Conservation (phyloP, 2,113 vertebrate genomes). For the Orthochromis indermauri region DNA sequence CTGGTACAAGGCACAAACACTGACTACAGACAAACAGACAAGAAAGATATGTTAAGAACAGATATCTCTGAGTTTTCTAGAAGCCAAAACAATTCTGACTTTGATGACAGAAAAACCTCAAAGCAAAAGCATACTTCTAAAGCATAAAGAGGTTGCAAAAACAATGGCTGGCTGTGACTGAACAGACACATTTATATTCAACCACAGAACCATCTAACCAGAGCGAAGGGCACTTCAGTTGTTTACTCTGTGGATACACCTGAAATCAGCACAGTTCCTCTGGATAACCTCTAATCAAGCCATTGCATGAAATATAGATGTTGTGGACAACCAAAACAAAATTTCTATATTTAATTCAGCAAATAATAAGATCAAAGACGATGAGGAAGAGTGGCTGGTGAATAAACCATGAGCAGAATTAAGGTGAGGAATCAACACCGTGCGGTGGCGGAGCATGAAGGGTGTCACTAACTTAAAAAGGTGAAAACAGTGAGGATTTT, state of each 20-base stretch:
- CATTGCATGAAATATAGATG: conserved; percentile 50
- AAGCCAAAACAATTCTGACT: background rate
- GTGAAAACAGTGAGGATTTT: background rate
- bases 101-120: background rate
- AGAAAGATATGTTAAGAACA: background rate
- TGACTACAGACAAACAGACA: background rate
- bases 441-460: background rate
- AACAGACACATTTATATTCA: background rate
- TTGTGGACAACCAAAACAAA: conserved; percentile 32
- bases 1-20: background rate
- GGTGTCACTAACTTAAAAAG: background rate
- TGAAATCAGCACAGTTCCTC: conserved; percentile 27
- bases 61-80: background rate
- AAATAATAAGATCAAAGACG: conserved; percentile 57
- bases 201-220: background rate
- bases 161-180: background rate
- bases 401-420: conserved; percentile 54
- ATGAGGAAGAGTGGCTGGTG: conserved; percentile 13
- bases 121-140: background rate
- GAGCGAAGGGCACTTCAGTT: background rate
- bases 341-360: conserved; percentile 60
- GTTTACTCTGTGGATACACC: conserved; percentile 18
- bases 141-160: background rate
- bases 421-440: conserved; percentile 14
- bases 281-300: conserved; percentile 15